Evolutionary conservation across 2,888 invertebrate species (phyloP).

Genomic region (Crioceris asparagi): DNA sequence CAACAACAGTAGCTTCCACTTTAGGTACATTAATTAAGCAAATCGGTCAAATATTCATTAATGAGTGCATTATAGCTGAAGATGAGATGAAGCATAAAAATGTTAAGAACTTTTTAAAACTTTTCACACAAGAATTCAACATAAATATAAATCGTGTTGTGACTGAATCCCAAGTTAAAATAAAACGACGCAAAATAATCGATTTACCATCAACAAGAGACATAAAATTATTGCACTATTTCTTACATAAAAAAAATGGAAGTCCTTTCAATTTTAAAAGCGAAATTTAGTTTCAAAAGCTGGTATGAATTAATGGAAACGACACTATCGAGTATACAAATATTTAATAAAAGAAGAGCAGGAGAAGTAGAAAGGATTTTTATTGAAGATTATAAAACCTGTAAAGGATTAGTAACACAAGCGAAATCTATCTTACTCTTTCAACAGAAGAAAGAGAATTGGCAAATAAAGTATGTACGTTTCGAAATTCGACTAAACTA

Average conservation of each 20-base stretch:
- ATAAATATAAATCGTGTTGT: slow-evolving; percentile 7
- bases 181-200: slow-evolving; percentile 5
- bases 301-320: slow-evolving; percentile 5
- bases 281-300: neutral
- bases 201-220: slow-evolving; percentile 6
- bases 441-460: slow-evolving; percentile 1
- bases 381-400: slow-evolving; percentile 4
- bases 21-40: slow-evolving; percentile 17
- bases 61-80: slow-evolving; percentile 5
- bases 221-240: slow-evolving; percentile 5
- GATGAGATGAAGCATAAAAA: slow-evolving; percentile 3
- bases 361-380: slow-evolving; percentile 6
- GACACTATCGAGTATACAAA: slow-evolving; percentile 4
- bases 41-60: slow-evolving; percentile 9
- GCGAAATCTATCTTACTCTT: slow-evolving; percentile 2
- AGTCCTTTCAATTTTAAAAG: neutral
- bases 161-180: slow-evolving; percentile 8
- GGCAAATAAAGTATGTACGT: slow-evolving; percentile 8
- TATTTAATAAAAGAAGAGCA: slow-evolving; percentile 6
- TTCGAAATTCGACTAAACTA: slow-evolving; percentile 6
- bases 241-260: slow-evolving; percentile 3
- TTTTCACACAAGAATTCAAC: slow-evolving; percentile 4
- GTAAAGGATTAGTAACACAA: slow-evolving; percentile 3
- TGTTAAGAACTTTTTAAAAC: slow-evolving; percentile 5
- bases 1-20: slow-evolving; percentile 15